Conservation (phyloP, 2,888 invertebrate species). For the Prosopocoilus inquinatus region DNA sequence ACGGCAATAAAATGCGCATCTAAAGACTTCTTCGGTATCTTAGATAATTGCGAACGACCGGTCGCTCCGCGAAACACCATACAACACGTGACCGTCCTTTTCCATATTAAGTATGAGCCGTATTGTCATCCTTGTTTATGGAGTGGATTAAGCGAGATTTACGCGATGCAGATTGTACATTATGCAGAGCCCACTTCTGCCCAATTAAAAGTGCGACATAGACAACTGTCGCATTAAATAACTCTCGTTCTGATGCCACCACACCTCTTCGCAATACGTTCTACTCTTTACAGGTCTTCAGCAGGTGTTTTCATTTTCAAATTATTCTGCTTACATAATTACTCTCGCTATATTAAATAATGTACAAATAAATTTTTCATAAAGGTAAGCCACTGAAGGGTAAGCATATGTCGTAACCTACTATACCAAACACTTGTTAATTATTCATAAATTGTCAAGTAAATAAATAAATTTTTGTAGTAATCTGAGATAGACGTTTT, state of each 20-base stretch:
- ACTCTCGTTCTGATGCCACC: slow-evolving; percentile 35
- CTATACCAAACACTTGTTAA: background rate
- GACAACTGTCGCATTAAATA: slow-evolving; percentile 42
- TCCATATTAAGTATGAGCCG: background rate
- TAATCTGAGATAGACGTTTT: too few relatives aligned
- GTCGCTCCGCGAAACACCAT: slow-evolving; percentile 16
- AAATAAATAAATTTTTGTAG: too few relatives aligned
- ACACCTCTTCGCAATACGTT: slow-evolving; percentile 28
- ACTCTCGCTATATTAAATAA: slow-evolving; percentile 16
- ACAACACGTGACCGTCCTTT: slow-evolving; percentile 16
- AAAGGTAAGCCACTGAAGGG: too few relatives aligned
- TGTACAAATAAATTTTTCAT: too few relatives aligned
- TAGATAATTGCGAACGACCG: slow-evolving; percentile 22
- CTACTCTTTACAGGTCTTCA: slow-evolving; percentile 6
- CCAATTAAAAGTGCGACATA: slow-evolving; percentile 44
- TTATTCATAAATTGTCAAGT: too few relatives aligned
- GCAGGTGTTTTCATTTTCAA: slow-evolving; percentile 17
- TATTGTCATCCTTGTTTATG: slow-evolving; percentile 12
- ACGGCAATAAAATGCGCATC: slow-evolving; percentile 32
- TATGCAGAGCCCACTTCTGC: slow-evolving; percentile 41
- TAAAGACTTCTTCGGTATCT: slow-evolving; percentile 29
- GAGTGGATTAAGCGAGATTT: slow-evolving; percentile 32
- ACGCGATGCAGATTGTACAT: slow-evolving; percentile 36
- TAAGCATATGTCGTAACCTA: too few relatives aligned
- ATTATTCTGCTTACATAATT: slow-evolving; percentile 12